Conservation (phyloP, 2,113 vertebrate genomes). For the Pedetes capensis region DNA sequence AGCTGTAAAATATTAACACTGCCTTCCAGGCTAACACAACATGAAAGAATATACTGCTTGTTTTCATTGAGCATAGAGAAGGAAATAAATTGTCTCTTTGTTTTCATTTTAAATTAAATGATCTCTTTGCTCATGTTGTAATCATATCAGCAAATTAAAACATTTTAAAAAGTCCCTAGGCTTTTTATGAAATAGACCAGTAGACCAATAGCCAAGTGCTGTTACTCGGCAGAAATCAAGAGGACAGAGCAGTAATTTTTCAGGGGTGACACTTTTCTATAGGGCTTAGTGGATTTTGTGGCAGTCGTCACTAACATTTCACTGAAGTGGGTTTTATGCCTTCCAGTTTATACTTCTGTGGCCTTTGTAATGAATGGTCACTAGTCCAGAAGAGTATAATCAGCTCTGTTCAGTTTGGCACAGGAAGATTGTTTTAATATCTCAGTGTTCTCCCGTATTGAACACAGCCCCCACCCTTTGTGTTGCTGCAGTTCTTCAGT, state of each 20-base stretch:
- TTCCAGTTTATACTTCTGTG: neutral
- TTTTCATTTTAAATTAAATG: slow-evolving; percentile 6
- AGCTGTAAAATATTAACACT: neutral
- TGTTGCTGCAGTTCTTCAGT: slow-evolving; percentile 89
- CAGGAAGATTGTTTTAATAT: neutral
- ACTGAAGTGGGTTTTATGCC: neutral
- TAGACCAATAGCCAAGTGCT: neutral
- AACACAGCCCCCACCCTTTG: neutral
- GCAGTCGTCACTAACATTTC: neutral
- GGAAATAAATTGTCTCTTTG: slow-evolving; percentile 9
- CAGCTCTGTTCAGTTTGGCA: neutral
- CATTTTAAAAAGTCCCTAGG: neutral
- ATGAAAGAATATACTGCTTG: neutral
- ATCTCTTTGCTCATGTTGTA: slow-evolving; percentile 5
- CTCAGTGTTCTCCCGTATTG: neutral
- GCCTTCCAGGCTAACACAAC: neutral
- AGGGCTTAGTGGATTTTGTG: neutral
- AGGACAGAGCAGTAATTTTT: neutral
- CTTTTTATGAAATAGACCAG: neutral
- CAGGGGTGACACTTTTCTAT: neutral
- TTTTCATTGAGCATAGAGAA: slow-evolving; percentile 4
- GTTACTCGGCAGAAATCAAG: neutral
- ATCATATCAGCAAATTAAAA: neutral
- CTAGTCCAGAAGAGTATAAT: neutral
- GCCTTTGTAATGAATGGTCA: neutral